These are phyloP conservation scores for Danionella cerebrum DNA, from an alignment of 2,113 vertebrate genomes.

Conservation along the genomic window DNA sequence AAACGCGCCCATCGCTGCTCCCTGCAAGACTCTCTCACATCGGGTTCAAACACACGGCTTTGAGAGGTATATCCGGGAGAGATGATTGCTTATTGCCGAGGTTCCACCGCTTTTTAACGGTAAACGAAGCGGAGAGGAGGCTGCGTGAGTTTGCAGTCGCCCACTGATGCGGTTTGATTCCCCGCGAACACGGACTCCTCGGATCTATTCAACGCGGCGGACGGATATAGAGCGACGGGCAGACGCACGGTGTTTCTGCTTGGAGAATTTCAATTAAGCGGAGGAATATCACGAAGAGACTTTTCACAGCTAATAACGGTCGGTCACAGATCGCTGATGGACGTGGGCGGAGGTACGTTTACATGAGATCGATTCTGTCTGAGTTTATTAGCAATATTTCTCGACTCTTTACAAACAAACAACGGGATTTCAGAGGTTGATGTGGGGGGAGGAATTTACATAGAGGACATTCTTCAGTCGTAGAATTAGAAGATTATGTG, in stretches of 20 bases:
- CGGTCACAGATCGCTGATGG: not conserved
- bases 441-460: too few species aligned
- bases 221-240: constrained; percentile 54
- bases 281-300: constrained; percentile 59
- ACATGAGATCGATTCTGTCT: not conserved
- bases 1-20: constrained; percentile 74
- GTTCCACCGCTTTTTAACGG: not conserved
- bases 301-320: not conserved
- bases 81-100: not conserved
- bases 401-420: too few species aligned
- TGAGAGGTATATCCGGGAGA: constrained; percentile 43
- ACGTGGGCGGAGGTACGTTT: not conserved
- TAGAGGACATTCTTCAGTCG: too few species aligned
- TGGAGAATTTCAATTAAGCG: constrained; percentile 56
- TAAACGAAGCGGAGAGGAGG: not conserved
- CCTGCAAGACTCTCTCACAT: constrained; percentile 54
- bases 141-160: constrained; percentile 28
- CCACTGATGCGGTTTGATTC: constrained; percentile 22
- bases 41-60: constrained; percentile 35
- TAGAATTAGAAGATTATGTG: too few species aligned
- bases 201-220: constrained; percentile 32
- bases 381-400: not conserved
- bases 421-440: too few species aligned
- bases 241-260: constrained; percentile 50
- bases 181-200: constrained; percentile 31